Base-by-base conservation (phyloP, 1,140 invertebrate species). In the Neotoxoptera formosana region DNA sequence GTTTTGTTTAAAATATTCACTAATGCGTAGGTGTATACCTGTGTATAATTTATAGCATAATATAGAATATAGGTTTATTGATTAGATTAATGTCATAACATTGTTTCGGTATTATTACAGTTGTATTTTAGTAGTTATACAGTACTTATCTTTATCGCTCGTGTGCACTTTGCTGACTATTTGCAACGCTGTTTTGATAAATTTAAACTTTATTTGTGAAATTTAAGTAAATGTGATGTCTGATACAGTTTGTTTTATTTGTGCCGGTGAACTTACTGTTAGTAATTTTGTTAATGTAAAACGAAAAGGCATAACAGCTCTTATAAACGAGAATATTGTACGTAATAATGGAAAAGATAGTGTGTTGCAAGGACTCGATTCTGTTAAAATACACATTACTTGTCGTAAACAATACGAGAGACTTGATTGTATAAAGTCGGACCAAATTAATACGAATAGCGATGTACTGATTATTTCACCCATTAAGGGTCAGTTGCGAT, bases 191-290 rank as follows among this genome's bases (percentile, higher is more conserved):
- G 11, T 84, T 11, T 84, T 84, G 41, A 41, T 84, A 41, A 1
- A 41, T 41, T 41, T 41, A 41, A 41, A 41, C 4, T 41, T 1
- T 41, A 41, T 41, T 41, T 41, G 41, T 41, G 41, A 41, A 36
- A 48, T 48, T 9, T 84, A 45, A 84, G 36, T 45, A 84, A 84
- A 45, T 21, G 83, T 88, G 47, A 88, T 88, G 86, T 51, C 86
- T 23, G 86, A 88, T 21, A 88, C 41, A 0, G 86, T 88, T 51
- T 88, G 41, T 88, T 88, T 88, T 88, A 88, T 88, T 51, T 88
- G 47, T 88, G 7, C 51, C 7, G 30, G 30, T 25, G 47, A 88
- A n/a, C 51, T 88, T 8, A 88, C 23, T 88, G 53, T 53, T 7
- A 47, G n/a, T 48, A 23, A 88, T 88, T 88, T 30, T 88, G 47